A percentile compares a stretch with the other conserved stretches of the same genome.
phyloP scores from a whole-genome alignment of 1,140 invertebrate genomes.

The Notospermus geniculatus region DNA sequence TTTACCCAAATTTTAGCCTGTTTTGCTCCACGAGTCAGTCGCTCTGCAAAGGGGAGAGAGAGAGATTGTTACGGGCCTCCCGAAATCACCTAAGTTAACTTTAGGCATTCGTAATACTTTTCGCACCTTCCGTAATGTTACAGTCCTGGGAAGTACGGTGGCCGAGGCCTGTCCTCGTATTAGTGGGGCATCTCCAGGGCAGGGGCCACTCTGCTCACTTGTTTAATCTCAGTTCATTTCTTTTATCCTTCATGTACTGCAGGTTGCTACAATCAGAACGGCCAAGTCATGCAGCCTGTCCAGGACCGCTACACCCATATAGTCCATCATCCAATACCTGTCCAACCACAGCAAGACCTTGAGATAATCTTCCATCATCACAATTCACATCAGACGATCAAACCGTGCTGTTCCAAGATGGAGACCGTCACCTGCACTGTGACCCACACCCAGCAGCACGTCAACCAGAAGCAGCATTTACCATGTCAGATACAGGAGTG shows the following conservation, averaged over 20 bases:
- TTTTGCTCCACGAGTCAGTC: no score
- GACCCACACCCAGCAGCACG: neutral
- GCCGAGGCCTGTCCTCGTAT: no score
- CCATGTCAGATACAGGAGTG: neutral
- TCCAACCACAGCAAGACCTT: constrained; percentile 1
- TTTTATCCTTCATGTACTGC: neutral
- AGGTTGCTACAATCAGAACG: neutral
- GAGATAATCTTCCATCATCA: constrained; percentile 5
- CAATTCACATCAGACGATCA: neutral
- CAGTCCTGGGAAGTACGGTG: no score
- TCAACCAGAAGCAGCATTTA: constrained; percentile 2
- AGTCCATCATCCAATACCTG: neutral
- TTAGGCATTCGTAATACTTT: neutral
- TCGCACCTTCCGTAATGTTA: no score
- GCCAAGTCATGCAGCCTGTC: constrained; percentile 4
- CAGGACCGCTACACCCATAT: neutral
- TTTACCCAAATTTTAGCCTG: no score
- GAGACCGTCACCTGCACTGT: neutral
- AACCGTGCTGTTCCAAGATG: neutral
- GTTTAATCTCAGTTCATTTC: neutral
- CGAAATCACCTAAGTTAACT: neutral
- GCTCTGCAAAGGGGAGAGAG: neutral
- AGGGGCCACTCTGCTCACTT: neutral
- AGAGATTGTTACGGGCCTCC: neutral
- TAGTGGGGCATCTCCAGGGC: no score